These are phyloP conservation scores for Brachypterus glaber DNA, from an alignment of 2,888 invertebrate species.

Conservation along the genomic window DNA sequence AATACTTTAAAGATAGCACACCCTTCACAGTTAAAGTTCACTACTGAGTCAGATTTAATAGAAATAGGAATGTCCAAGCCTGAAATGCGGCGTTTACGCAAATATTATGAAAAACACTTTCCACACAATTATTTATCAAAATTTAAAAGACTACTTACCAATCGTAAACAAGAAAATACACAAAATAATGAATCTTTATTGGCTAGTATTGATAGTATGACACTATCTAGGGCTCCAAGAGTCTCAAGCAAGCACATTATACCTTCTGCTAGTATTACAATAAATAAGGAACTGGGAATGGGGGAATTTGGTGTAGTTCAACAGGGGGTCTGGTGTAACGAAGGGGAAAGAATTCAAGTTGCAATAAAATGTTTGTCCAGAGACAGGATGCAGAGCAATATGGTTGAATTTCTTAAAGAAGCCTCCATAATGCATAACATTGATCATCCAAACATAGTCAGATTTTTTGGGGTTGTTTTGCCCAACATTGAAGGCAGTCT, in stretches of 20 bases:
- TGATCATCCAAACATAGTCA: conserved; percentile 92
- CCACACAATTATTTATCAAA: conserved; percentile 89
- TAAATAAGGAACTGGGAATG: conserved; percentile 89
- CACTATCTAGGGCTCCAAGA: conserved; percentile 41
- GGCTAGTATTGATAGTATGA: conserved; percentile 35
- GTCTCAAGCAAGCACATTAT: conserved; percentile 80
- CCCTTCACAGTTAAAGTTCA: conserved; percentile 86
- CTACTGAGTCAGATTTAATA: conserved; percentile 81
- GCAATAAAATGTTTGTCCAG: conserved; percentile 94
- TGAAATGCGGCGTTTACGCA: conserved; percentile 88
- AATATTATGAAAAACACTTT: conserved; percentile 87
- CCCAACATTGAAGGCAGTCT: conserved; percentile 60
- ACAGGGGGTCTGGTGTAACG: conserved; percentile 95
- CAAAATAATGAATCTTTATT: conserved; percentile 28
- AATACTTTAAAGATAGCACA: conserved; percentile 83
- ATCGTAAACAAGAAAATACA: conserved; percentile 46
- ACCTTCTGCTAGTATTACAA: conserved; percentile 75
- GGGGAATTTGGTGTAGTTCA: conserved; percentile 98
- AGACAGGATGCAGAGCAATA: conserved; percentile 92
- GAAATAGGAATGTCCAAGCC: conserved; percentile 91
- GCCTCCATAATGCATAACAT: conserved; percentile 98
- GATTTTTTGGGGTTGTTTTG: conserved; percentile 94
- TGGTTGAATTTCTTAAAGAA: conserved; percentile 94
- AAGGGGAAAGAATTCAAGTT: conserved; percentile 79
- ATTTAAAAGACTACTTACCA: conserved; percentile 72